Conservation (phyloP, 1,140 invertebrate genomes). For the Cotesia chilonis region DNA sequence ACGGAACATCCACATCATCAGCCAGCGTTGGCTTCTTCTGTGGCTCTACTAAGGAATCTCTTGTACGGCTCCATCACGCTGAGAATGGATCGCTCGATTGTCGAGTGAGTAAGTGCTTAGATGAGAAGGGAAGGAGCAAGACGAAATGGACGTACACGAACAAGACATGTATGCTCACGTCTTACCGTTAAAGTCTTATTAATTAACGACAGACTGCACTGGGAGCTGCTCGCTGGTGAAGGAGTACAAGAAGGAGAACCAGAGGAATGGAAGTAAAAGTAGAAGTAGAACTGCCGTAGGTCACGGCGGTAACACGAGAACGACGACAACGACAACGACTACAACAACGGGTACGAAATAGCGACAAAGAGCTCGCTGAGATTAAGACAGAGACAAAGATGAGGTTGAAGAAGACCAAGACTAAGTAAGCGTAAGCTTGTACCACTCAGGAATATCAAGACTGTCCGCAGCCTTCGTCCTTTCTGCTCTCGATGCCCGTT, state of each 20-base stretch:
- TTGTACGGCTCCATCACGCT: slow-evolving; percentile 12
- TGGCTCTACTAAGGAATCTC: not conserved
- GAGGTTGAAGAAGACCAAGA: not conserved
- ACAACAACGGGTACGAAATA: slow-evolving; percentile 5
- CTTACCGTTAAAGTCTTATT: slow-evolving; percentile 46
- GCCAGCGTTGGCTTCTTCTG: not conserved
- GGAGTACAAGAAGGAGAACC: too few relatives aligned
- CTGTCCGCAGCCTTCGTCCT: not conserved
- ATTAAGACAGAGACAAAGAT: too few relatives aligned
- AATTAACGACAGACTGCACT: slow-evolving; percentile 41
- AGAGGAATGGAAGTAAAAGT: too few relatives aligned
- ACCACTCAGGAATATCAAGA: slow-evolving; percentile 24
- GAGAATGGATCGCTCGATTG: slow-evolving; percentile 21
- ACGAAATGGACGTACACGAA: slow-evolving; percentile 31
- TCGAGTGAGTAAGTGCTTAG: slow-evolving; percentile 21
- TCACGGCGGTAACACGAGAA: slow-evolving; percentile 40
- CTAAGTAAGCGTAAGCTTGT: not conserved
- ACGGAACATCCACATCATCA: too few relatives aligned
- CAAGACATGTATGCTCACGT: slow-evolving; percentile 39
- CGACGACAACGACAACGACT: slow-evolving; percentile 6
- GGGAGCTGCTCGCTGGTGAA: too few relatives aligned
- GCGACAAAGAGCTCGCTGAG: slow-evolving; percentile 7
- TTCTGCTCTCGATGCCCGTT: slow-evolving; percentile 35
- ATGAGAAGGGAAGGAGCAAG: slow-evolving; percentile 2
- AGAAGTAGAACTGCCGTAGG: slow-evolving; percentile 36